Evolutionary conservation across 2,797 vertebrate species (phyloP), one percentile per base, ranked within the genome.

Genomic region (Gobio occitaniae): DNA sequence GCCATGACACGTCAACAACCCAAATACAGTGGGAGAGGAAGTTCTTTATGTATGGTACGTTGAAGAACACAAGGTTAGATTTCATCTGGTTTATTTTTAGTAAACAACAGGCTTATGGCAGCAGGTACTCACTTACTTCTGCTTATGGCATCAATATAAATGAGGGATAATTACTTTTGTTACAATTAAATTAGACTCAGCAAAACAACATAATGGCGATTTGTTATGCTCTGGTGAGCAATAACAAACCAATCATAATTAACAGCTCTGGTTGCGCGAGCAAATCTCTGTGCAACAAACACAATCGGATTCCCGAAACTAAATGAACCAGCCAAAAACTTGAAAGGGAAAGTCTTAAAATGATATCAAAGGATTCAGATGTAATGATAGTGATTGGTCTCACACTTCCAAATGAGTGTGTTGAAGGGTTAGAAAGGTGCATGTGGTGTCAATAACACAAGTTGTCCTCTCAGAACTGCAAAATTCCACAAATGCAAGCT

Each of bases 201-300:
- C 96, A 96, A 96, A 97, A 97, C 96, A 97, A 97, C 96, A 97
- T 96, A 97, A 97, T 97, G 96, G 96, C 96, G 96, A 97, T 97
- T 97, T 97, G 96, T 96, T 96, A 96, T 96, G 96, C 96, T 97
- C 96, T 93, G 94, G 96, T 95, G 96, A 96, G 96, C 96, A 96
- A 96, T 96, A 96, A 97, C 96, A 97, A 96, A 97, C 96, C 96
- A 96, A 97, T 97, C 96, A 96, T 97, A 97, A 97, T 97, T 97
- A 97, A 96, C 96, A 95, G 95, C 95, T 94, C 95, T 92, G 95
- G 88, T 89, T 87, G 84, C 81, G 95, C 95, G 95, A 95, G 95
- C 94, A 95, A 96, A 94, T 94, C 94, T 91, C 93, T 85, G 93
- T 92, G 91, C 93, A 93, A 94, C 95, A 96, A 96, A 95, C 95